Evolutionary conservation across 1,140 invertebrate species (phyloP).

Genomic region (Drosophila ironensis): DNA sequence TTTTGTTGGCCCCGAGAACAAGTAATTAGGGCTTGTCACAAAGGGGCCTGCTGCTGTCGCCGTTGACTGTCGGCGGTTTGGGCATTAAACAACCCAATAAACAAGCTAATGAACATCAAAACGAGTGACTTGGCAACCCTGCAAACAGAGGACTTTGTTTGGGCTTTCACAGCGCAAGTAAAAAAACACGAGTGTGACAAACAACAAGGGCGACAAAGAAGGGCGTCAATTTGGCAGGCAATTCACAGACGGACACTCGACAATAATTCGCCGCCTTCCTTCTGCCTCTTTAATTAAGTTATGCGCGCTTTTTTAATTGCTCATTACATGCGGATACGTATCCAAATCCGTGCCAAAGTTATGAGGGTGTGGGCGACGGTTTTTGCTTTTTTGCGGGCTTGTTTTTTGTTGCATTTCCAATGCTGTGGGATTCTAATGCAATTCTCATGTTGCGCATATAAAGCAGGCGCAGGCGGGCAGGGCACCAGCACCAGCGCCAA

Average conservation of each 20-base stretch:
- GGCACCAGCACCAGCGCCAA: slow-evolving; percentile 8
- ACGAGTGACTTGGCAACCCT: slow-evolving; percentile 6
- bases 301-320: slow-evolving; percentile 63
- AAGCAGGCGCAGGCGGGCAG: slow-evolving; percentile 15
- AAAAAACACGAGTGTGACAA: no score
- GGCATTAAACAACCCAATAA: slow-evolving; percentile 36
- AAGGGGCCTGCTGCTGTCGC: slow-evolving; percentile 5
- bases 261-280: background rate
- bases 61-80: slow-evolving; percentile 21
- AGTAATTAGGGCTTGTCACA: slow-evolving; percentile 68
- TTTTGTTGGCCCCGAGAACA: slow-evolving; percentile 15
- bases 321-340: slow-evolving; percentile 30
- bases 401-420: background rate
- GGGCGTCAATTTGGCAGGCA: slow-evolving; percentile 24
- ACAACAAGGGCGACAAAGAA: slow-evolving; percentile 13
- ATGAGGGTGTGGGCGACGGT: background rate
- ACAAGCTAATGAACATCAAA: slow-evolving; percentile 34
- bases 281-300: slow-evolving; percentile 61
- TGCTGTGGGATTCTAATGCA: slow-evolving; percentile 62
- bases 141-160: background rate
- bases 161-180: background rate
- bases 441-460: slow-evolving; percentile 59
- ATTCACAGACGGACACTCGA: slow-evolving; percentile 1
- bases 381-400: background rate
- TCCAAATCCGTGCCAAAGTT: background rate